phyloP scores from a whole-genome alignment of 2,888 invertebrate genomes.

The Erebia ligea region DNA sequence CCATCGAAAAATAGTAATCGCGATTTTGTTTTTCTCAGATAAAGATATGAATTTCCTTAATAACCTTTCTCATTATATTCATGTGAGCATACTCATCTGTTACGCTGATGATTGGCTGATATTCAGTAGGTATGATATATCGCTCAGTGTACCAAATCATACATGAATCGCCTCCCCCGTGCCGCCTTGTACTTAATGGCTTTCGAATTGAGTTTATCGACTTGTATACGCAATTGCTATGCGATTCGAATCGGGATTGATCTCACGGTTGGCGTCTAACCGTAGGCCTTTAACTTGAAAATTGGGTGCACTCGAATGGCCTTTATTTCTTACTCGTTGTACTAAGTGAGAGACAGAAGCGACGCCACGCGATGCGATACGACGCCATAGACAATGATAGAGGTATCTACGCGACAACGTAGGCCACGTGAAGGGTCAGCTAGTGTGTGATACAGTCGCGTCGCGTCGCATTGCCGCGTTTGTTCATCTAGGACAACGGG shows the following conservation, averaged over 20 bases:
- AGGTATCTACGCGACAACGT: too few species aligned
- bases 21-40: background rate
- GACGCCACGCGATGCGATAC: too few species aligned
- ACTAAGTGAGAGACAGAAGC: too few species aligned
- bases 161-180: slow-evolving; percentile 2
- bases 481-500: too few species aligned
- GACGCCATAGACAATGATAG: too few species aligned
- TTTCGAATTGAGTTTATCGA: slow-evolving; percentile 19
- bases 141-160: slow-evolving; percentile 19
- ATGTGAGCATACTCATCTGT: slow-evolving; percentile 14
- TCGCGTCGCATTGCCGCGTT: too few species aligned
- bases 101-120: slow-evolving; percentile 18
- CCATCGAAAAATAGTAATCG: background rate
- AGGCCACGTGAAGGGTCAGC: too few species aligned
- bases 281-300: background rate
- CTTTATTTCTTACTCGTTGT: background rate
- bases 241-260: slow-evolving; percentile 12
- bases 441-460: too few species aligned
- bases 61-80: slow-evolving; percentile 1
- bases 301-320: background rate
- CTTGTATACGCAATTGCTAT: slow-evolving; percentile 17
- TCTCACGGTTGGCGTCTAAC: slow-evolving; percentile 6
- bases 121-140: slow-evolving; percentile 13
- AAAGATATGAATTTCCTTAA: slow-evolving; percentile 10
- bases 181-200: slow-evolving; percentile 10